Evolutionary conservation across 2,888 invertebrate species (phyloP), one percentile per base, ranked within the genome.

Genomic region (Arrhopalites spinosus): DNA sequence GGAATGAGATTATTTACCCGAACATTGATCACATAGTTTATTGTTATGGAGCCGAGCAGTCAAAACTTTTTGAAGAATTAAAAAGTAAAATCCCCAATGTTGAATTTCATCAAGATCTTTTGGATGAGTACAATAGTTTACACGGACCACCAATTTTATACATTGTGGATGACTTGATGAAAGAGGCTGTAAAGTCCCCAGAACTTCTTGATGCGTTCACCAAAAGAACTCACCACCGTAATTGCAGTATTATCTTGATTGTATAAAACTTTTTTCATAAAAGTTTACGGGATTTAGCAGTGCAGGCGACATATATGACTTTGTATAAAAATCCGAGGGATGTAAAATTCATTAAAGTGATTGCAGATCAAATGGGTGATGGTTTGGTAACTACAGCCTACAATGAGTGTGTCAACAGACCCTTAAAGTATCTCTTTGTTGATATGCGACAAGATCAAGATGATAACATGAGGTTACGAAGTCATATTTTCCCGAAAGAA

Each of bases 341-440:
- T 13, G 70, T 66, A 43, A 20, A 45, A 0, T 69, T 73, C 29
- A 50, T 70, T 5, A 30, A 25, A 20, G 20, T 50, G 0, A 15
- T 81, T 13, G 78, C 78, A 15, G 15, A 74, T 0, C 78, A 79
- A 71, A 81, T 79, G 79, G 78, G 77, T 53, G 59, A 69, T 0
- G 76, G 76, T 43, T 74, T 73, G 29, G 67, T 79, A 0, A 72
- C 76, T 25, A n/a, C 29, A n/a, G 81, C 81, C 0, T 78, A 61
- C 71, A 50, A 70, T 7, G 53, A 78, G 17, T 78, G 78, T 45
- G 36, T 56, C 13, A 72, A 72, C 56, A 69, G 30, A 63, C 25
- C 47, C 8, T 78, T 79, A 74, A 77, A 77, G 17, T 80, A 81
- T 63, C 13, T 80, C 3, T 75, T 81, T 30, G 66, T 81, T 15